These are phyloP conservation scores for Porites australiensis DNA, from an alignment of 64 coral and sea anemone genomes.

Conservation along the genomic window DNA sequence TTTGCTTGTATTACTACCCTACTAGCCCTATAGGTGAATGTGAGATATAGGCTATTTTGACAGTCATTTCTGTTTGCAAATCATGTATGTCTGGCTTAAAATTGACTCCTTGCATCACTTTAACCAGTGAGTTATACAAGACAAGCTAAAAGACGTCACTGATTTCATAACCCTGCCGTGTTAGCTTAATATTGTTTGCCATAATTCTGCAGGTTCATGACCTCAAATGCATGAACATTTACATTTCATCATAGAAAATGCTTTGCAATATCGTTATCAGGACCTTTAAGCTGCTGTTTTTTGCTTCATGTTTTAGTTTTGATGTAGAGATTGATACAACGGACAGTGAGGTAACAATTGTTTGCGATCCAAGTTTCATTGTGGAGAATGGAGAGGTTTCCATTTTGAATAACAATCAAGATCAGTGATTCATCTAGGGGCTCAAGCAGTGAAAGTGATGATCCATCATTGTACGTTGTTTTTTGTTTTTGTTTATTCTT, in stretches of 20 bases:
- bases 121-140: neutral
- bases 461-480: neutral
- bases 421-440: neutral
- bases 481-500: neutral
- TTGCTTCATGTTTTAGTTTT: neutral
- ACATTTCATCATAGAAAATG: neutral
- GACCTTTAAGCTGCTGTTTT: neutral
- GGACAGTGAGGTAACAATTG: neutral
- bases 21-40: neutral
- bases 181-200: neutral
- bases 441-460: neutral
- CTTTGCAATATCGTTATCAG: neutral
- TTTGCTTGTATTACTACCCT: neutral
- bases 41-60: neutral
- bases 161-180: neutral
- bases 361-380: neutral
- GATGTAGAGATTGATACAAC: neutral
- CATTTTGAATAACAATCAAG: neutral
- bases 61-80: neutral
- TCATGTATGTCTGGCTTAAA: neutral
- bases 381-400: neutral
- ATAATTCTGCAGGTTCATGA: neutral
- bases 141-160: neutral
- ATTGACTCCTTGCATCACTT: neutral
- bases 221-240: neutral